Percentiles rank a stretch among this genome's conserved stretches.
Evolutionary conservation across 2,888 invertebrate genomes (phyloP).

Genomic region (Rhimphoctona megacephalus): DNA sequence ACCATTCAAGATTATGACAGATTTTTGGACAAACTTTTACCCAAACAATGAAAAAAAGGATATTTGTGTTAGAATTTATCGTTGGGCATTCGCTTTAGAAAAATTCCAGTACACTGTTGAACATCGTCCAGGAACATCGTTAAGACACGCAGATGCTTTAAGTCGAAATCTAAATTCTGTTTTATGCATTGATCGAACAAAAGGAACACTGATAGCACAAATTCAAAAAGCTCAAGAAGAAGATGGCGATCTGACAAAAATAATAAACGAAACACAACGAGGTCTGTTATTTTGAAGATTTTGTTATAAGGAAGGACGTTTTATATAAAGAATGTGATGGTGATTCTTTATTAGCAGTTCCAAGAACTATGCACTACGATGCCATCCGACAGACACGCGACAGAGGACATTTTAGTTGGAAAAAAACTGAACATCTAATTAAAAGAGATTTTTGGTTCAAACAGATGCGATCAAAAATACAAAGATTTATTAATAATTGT

Average conservation of each 20-base stretch:
- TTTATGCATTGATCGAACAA: slow-evolving; percentile 4
- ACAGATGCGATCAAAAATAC: slow-evolving; percentile 59
- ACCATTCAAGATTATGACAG: slow-evolving; percentile 70
- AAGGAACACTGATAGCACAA: slow-evolving; percentile 30
- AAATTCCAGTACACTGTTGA: slow-evolving; percentile 69
- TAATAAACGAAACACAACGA: slow-evolving; percentile 9
- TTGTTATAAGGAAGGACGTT: slow-evolving; percentile 19
- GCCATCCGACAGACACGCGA: slow-evolving; percentile 58
- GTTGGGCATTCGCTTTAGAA: slow-evolving; percentile 67
- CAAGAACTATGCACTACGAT: slow-evolving; percentile 47
- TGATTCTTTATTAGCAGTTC: slow-evolving; percentile 42
- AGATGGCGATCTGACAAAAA: slow-evolving; percentile 31
- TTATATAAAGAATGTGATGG: slow-evolving; percentile 40
- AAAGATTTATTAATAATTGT: slow-evolving; percentile 68
- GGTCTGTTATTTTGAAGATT: slow-evolving; percentile 8
- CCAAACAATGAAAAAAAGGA: slow-evolving; percentile 61
- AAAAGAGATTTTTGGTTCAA: slow-evolving; percentile 65
- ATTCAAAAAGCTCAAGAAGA: slow-evolving; percentile 49
- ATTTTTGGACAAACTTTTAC: slow-evolving; percentile 68
- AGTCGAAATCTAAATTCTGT: slow-evolving; percentile 59
- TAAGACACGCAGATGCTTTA: slow-evolving; percentile 70
- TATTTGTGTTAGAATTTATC: slow-evolving; percentile 62
- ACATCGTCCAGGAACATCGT: slow-evolving; percentile 67
- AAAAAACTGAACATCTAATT: slow-evolving; percentile 18
- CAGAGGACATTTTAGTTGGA: slow-evolving; percentile 35